Evolutionary conservation across 2,113 vertebrate genomes (phyloP), one percentile per base, ranked within the genome.

Genomic region (Meleagris gallopavo): DNA sequence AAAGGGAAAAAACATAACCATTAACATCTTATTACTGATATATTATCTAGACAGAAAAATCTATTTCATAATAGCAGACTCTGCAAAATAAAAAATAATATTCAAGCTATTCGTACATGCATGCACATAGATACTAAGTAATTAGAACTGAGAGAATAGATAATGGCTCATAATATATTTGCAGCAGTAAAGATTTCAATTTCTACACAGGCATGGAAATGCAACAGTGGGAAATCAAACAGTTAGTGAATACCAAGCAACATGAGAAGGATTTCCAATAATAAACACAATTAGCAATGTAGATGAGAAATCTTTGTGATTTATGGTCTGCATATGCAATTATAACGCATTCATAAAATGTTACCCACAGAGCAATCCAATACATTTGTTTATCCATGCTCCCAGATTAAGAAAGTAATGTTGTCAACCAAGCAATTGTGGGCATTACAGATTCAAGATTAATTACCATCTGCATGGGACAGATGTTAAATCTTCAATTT

Each of bases 401-500:
- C 88, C 83, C 80, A 91, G 89, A 97, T 85, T 93, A 91, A 94
- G 80, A 58, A 90, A 92, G 84, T 86, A 95, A 96, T 87, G 88
- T 84, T 95, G 84, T 94, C 85, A 93, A 67, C 72, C 38, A 93
- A 92, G 92, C 89, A 95, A 72, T 86, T 95, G 91, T 65, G 78
- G 36, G 32, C 79, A 76, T 96, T 96, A 96, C 86, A 94, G 85
- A 95, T 92, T 93, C 95, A 92, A 96, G 96, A 97, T 97, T 97
- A 97, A 97, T 96, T 95, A 95, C 89, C 96, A 78, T 98, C 92
- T 97, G 93, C 95, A 93, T 70, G 89, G 89, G 91, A 96, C 95
- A 97, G 96, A 95, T 97, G 97, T 97, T 97, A 97, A 97, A 94
- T 96, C 94, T 96, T 96, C 94, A 80, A 84, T 96, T 97, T 94